A percentile compares a stretch with the other conserved stretches of the same genome.
Conservation (phyloP, 2,888 invertebrate genomes). For the Norana najaformis region DNA sequence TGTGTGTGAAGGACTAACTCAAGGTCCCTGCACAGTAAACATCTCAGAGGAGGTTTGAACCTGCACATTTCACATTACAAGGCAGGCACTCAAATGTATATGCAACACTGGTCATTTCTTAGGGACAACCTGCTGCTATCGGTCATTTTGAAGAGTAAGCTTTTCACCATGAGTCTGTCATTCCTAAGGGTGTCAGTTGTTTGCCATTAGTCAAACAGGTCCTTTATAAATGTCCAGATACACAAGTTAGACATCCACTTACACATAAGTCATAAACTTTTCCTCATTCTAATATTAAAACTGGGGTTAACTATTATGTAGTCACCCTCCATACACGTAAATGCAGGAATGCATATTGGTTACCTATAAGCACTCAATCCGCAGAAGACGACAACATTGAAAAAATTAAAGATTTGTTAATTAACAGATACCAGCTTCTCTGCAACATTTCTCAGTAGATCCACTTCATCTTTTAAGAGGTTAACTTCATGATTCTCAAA, state of each 20-base stretch:
- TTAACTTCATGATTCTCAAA: conserved; percentile 13
- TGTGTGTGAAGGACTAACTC: not conserved
- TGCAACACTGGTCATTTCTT: not conserved
- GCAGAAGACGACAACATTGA: not conserved
- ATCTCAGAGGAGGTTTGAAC: not conserved
- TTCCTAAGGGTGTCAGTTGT: too few relatives aligned
- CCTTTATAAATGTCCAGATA: not conserved
- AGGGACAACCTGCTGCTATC: too few relatives aligned
- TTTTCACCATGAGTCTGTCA: not conserved
- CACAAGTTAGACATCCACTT: not conserved
- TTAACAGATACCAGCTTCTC: not conserved
- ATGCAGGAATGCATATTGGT: not conserved
- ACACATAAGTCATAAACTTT: not conserved
- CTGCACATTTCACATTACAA: not conserved
- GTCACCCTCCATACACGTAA: not conserved
- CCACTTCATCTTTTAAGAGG: not conserved
- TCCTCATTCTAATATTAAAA: not conserved
- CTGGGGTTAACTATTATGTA: not conserved
- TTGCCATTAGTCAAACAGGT: not conserved
- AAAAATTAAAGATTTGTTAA: not conserved
- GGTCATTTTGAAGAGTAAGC: not conserved
- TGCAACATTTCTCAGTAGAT: not conserved
- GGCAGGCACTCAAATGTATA: not conserved
- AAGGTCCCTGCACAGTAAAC: not conserved
- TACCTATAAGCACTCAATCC: not conserved